Base-by-base conservation (phyloP, 2,888 invertebrate species). In the Periphyllus acericola region DNA sequence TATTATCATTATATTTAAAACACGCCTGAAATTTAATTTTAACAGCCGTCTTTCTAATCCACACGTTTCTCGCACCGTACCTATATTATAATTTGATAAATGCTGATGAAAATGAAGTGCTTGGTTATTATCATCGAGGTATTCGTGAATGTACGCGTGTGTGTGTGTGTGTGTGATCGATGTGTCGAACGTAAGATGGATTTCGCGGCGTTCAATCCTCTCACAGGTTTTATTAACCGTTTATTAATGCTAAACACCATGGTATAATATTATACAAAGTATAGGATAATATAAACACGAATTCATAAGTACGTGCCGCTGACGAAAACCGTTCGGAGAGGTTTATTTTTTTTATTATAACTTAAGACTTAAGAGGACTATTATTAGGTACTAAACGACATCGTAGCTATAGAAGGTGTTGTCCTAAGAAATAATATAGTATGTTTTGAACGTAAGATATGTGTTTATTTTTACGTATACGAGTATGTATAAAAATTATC, bases 1-100 rank as follows among this genome's bases (percentile, higher is more conserved):
- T 68, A 68, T 68, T 29, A 29, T n/a, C n/a, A n/a, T 11, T 79
- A 34, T n/a, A 8, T 32, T 71, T 52, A 71, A 68, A 68, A 40
- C 68, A 29, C n/a, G 40, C 46, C 32, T 11, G n/a, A 71, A 46
- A 82, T 52, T 71, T 52, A 82, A 68, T 71, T 82, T 72, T 52
- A 46, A 52, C 25, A 71, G 32, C 71, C 25, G 9, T 46, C 25
- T n/a, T 46, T 34, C 3, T 34, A 52, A 52, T 72, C 14, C 14
- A 71, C 17, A 0, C 21, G 2, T 21, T 36, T 81, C 25, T 60
- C 60, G 46, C 46, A 6, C 25, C 60, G 25, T 25, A 25, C 60
- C 60, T 52, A 52, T 25, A 71, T 52, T 52, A 82, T n/a, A 52
- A 71, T 82, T 32, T 34, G 34, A 82, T 82, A 34, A 82, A 71